Evolutionary conservation across 1,140 invertebrate species (phyloP).

Genomic region (Conopomorpha cramerella): DNA sequence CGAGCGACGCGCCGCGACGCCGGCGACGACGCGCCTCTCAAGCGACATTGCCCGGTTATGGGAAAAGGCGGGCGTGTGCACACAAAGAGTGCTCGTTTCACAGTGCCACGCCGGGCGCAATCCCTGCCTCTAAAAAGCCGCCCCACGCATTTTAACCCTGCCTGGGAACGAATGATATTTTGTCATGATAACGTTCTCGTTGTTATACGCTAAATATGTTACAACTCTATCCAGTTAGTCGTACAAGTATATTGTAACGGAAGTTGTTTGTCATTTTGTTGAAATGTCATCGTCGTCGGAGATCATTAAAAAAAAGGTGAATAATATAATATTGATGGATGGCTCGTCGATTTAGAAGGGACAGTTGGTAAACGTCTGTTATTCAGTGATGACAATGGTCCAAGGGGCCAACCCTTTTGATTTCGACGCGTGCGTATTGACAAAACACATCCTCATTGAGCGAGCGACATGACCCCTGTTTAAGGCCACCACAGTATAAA

Average conservation of each 20-base stretch:
- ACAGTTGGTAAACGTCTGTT: background rate
- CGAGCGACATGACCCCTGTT: background rate
- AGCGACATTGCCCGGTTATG: too few relatives aligned
- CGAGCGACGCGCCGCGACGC: too few relatives aligned
- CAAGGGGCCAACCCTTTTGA: background rate
- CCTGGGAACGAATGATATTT: conserved; percentile 25
- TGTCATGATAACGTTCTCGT: conserved; percentile 17
- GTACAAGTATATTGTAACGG: background rate
- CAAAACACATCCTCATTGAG: background rate
- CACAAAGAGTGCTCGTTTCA: conserved; percentile 40
- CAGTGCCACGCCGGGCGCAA: conserved; percentile 37
- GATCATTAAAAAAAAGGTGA: background rate
- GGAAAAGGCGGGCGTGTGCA: conserved; percentile 29
- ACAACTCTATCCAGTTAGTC: background rate
- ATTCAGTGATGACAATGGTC: background rate
- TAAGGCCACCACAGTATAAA: background rate
- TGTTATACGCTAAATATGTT: conserved; percentile 4
- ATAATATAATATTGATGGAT: background rate
- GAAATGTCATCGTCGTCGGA: too few relatives aligned
- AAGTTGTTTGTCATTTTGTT: too few relatives aligned
- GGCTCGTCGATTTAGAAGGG: background rate
- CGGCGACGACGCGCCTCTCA: too few relatives aligned
- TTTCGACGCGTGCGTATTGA: background rate
- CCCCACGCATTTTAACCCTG: conserved; percentile 38
- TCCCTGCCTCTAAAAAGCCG: conserved; percentile 41